Evolutionary conservation across 1,140 invertebrate species (phyloP).

Genomic region (Rhizoglyphus robini): DNA sequence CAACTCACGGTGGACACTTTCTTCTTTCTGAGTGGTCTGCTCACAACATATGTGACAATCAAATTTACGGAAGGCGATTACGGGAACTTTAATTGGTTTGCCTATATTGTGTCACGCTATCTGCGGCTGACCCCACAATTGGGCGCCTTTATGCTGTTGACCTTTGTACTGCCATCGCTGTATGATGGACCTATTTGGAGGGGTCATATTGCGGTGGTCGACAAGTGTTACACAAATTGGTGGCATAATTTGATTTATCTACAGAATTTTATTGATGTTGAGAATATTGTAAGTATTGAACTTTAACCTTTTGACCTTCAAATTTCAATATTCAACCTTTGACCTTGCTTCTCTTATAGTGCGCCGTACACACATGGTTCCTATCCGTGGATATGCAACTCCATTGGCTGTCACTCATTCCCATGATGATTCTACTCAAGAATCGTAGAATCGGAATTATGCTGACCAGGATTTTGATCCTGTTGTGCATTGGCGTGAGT

Average conservation of each 20-base stretch:
- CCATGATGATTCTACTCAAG: not conserved
- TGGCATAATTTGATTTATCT: not conserved
- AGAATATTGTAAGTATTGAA: slow-evolving; percentile 31
- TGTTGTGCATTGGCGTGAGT: not conserved
- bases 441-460: not conserved
- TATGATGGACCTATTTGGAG: not conserved
- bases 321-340: too few species aligned
- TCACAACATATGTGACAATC: slow-evolving; percentile 23
- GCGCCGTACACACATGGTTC: slow-evolving; percentile 13
- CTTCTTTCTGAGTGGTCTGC: too few species aligned
- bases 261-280: slow-evolving; percentile 17
- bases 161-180: not conserved
- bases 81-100: slow-evolving; percentile 12
- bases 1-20: too few species aligned
- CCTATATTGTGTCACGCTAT: not conserved
- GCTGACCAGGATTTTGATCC: not conserved
- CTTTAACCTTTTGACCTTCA: too few species aligned
- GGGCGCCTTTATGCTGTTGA: not conserved
- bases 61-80: slow-evolving; percentile 19
- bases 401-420: not conserved
- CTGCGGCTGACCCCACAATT: not conserved
- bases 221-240: not conserved
- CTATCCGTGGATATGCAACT: not conserved
- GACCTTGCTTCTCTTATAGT: too few species aligned
- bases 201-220: too few species aligned